These are phyloP conservation scores for Chiridota heheva DNA, from an alignment of 35 echinoderm and acorn worm genomes.

Conservation along the genomic window DNA sequence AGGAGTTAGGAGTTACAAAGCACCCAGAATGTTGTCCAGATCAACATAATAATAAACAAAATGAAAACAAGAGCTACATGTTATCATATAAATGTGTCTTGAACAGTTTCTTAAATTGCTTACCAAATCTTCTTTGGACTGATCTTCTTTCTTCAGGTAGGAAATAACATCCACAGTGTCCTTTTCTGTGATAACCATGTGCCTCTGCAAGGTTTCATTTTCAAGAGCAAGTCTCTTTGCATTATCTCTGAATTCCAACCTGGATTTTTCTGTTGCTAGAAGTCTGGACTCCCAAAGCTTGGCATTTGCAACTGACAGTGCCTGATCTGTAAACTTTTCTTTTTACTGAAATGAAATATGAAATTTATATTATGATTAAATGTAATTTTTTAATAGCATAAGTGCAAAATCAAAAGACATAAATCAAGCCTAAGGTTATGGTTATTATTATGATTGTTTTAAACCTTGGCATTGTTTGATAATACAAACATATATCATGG, in stretches of 20 bases:
- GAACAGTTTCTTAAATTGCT: too few relatives aligned
- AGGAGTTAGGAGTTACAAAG: too few relatives aligned
- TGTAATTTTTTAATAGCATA: background rate
- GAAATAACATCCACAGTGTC: slow-evolving; percentile 96
- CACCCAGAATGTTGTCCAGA: too few relatives aligned
- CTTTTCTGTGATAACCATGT: slow-evolving; percentile 72
- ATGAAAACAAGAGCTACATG: too few relatives aligned
- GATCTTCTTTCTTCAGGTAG: slow-evolving; percentile 96
- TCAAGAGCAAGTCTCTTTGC: slow-evolving; percentile 80
- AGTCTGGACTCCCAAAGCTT: slow-evolving; percentile 89
- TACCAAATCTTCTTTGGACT: slow-evolving; percentile 96
- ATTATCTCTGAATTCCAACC: slow-evolving; percentile 93
- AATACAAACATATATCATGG: background rate
- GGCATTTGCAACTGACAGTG: slow-evolving; percentile 71
- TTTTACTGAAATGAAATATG: slow-evolving; percentile 42
- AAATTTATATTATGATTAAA: background rate
- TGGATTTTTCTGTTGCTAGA: slow-evolving; percentile 80
- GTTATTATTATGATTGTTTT: background rate
- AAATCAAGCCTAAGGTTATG: background rate
- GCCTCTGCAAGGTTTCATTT: slow-evolving; percentile 82
- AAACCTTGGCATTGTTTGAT: background rate
- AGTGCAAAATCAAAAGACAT: background rate
- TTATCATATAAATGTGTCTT: too few relatives aligned
- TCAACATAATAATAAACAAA: too few relatives aligned
- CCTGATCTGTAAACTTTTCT: slow-evolving; percentile 90